A percentile compares a stretch with the other conserved stretches of the same genome.
These are phyloP conservation scores for Drosophila cognata DNA, from an alignment of 2,888 invertebrate species.

Conservation along the genomic window DNA sequence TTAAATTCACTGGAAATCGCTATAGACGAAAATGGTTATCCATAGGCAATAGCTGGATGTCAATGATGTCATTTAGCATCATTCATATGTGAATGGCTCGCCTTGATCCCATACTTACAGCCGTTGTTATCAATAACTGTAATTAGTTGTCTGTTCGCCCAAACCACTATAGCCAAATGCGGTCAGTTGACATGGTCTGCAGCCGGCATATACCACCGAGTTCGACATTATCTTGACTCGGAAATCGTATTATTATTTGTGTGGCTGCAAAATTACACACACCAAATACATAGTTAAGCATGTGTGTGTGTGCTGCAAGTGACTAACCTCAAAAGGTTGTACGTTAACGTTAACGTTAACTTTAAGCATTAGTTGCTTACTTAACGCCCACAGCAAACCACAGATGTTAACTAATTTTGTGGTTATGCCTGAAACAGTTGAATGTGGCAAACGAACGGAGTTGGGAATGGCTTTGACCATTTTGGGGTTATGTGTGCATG, in stretches of 20 bases:
- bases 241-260: conserved; percentile 11
- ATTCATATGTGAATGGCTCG: not conserved
- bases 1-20: not conserved
- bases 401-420: conserved; percentile 79
- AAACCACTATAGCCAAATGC: conserved; percentile 1
- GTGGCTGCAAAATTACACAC: conserved; percentile 30
- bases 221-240: conserved; percentile 20
- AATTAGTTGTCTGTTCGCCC: conserved; percentile 18
- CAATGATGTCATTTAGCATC: not conserved
- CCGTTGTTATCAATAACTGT: conserved; percentile 18
- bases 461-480: conserved; percentile 4
- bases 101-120: not conserved
- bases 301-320: conserved; percentile 56
- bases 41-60: not conserved
- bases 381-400: conserved; percentile 64
- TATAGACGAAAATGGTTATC: not conserved
- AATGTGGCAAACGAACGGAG: conserved; percentile 6
- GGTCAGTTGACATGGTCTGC: not conserved
- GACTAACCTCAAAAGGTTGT: conserved; percentile 77
- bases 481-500: not conserved
- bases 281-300: not conserved
- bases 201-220: not conserved
- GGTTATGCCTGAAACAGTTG: conserved; percentile 73
- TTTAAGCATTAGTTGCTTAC: conserved; percentile 74
- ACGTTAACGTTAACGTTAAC: conserved; percentile 65